Evolutionary conservation across 2,797 vertebrate genomes (phyloP), one percentile per base, ranked within the genome.

Genomic region (Pseudomugil gertrudae): DNA sequence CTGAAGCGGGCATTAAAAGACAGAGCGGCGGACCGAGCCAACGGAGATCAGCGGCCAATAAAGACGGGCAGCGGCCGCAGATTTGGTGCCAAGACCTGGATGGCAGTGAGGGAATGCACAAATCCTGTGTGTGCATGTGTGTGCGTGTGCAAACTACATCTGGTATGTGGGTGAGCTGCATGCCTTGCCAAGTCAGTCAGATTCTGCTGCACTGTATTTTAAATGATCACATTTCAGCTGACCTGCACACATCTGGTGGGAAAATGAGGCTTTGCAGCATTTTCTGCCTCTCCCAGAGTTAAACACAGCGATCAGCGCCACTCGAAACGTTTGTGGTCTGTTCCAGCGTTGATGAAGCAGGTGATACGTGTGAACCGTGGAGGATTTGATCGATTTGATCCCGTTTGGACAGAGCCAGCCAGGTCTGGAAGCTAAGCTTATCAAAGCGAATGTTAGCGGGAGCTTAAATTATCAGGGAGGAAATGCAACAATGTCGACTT

Each of bases 1-100:
- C 63, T 74, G 60, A 79, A 81, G 75, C 65, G 9, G 76, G 76
- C 61, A 71, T 72, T 70, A 74, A 86, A 71, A 84, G 66, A 77
- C 59, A 58, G 65, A 53, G 72, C 5, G 4, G 32, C 1, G n/a
- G 14, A 55, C 35, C 0, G 79, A 82, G 81, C 84, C 84, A 84
- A 58, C 51, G 0, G 57, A 72, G 80, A 88, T 79, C 72, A 66
- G 66, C 58, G 11, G 78, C 81, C 83, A 83, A 74, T 72, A 84
- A 79, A 85, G 83, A 75, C 53, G 15, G 52, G 66, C 64, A 74
- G 66, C 74, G 68, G 62, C 62, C 36, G 64, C 67, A 66, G 47
- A 56, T 24, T 24, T 1, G 40, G 27, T 60, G 85, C 84, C 80
- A 84, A 60, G 53, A 58, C 70, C 69, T 68, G 80, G 63, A 78